Base-by-base conservation (phyloP, 1,140 invertebrate species). In the Laupala kohalensis region DNA sequence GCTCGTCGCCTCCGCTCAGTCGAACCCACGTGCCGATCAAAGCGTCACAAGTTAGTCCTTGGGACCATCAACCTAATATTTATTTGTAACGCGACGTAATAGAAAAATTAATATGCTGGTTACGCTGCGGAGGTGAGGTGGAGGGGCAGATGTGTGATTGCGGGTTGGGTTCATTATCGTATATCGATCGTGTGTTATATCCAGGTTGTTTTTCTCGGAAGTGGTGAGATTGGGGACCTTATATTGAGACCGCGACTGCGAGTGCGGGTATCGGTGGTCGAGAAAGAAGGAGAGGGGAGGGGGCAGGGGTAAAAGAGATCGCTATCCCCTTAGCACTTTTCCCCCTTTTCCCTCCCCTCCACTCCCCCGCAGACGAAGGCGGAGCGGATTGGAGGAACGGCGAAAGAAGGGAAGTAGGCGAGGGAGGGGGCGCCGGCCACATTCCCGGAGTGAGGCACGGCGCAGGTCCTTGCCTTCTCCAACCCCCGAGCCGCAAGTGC, bases 101-200 rank as follows among this genome's bases (percentile, higher is more conserved):
- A 62, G 67, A 67, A 70, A 70, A 73, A 70, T 70, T 70, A 70
- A 65, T 73, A 69, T 70, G 62, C 29, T 63, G 72, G 72, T 25
- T 25, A 25, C 62, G 62, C n/a, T n/a, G 64, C 37, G 30, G 28
- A 27, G 4, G 53, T 6, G 62, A 37, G 25, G 30, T 27, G 25
- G 67, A 30, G 53, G 72, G 53, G 25, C 24, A 69, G 37, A 69
- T 27, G 65, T 71, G 64, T 69, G 71, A 37, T 69, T 28, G 25
- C 62, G 68, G 27, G 26, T n/a, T n/a, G n/a, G 69, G 71, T 73
- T 70, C 69, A 73, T 73, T 73, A 73, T 73, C 72, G 72, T 73
- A 73, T 73, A 70, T 73, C 72, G 69, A 73, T 67, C 65, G 53
- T 28, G 24, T 72, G 70, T 71, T 26, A 53, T 70, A 15, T 25